Conservation (phyloP, 2,113 vertebrate species). For the Ageneiosus marmoratus region DNA sequence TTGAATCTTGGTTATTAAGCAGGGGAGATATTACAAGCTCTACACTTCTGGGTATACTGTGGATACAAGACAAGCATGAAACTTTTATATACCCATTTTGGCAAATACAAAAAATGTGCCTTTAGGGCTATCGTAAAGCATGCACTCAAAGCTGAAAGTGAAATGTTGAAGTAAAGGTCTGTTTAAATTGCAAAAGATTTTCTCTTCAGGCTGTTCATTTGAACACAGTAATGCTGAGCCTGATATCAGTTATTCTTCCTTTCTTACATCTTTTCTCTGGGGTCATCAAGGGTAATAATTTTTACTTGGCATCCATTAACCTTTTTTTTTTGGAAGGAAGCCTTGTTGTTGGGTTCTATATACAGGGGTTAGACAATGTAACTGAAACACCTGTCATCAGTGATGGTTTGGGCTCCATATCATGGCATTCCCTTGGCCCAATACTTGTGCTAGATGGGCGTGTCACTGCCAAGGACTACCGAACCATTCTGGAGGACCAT, state of each 20-base stretch:
- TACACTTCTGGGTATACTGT: constrained; percentile 35
- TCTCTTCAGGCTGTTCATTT: background rate
- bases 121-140: background rate
- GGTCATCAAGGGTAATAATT: background rate
- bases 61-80: constrained; percentile 29
- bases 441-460: too few species aligned
- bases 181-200: constrained; percentile 1
- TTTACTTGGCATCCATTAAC: background rate
- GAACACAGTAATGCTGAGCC: background rate
- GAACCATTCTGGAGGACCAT: too few species aligned
- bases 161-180: background rate
- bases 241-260: background rate
- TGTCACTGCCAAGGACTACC: too few species aligned
- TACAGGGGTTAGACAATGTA: too few species aligned
- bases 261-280: background rate
- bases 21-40: constrained; percentile 39
- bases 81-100: constrained; percentile 36
- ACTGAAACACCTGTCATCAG: too few species aligned
- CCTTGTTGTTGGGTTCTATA: background rate
- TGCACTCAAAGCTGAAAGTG: background rate
- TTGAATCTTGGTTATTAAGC: constrained; percentile 49
- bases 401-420: too few species aligned
- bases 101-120: constrained; percentile 10
- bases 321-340: constrained; percentile 5
- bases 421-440: too few species aligned